Base-by-base conservation (phyloP, 1,140 invertebrate genomes). In the Apis laboriosa region DNA sequence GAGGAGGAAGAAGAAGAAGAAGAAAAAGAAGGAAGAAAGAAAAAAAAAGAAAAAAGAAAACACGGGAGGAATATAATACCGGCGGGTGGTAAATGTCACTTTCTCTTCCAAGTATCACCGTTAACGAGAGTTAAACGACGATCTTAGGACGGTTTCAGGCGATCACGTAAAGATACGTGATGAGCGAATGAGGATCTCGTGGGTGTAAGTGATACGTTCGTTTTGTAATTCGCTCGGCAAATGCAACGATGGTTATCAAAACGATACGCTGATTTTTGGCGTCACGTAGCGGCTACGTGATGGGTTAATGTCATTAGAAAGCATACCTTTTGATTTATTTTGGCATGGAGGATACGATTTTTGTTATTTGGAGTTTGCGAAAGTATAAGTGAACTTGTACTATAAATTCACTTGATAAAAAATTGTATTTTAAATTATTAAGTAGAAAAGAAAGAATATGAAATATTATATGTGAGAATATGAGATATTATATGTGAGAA, bases 121-220 rank as follows among this genome's bases (percentile, higher is more conserved):
- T 49, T 68, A 68, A 68, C 66, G 66, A 68, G 66, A 68, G 66
- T 43, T 49, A 51, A 68, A 68, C 66, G 43, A n/a, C 34, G 66
- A 49, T 21, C 66, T 68, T 51, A 68, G 43, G 43, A 49, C 21
- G 43, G 21, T 68, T 68, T n/a, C 66, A 68, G 34, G 43, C 34
- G 19, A 68, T 68, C 66, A 51, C 66, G 66, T 49, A 68, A 19
- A 0, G 21, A 4, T 8, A 15, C 43, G 43, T 49, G 66, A 68
- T 43, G 43, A 21, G 21, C 34, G 21, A 68, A 68, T 67, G 64
- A 43, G 11, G 43, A 21, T n/a, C 66, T 68, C 43, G 43, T 15
- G 21, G 5, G 12, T 21, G 19, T 12, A 43, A 43, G 19, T 15
- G 21, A 43, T 43, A 43, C 12, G 12, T 51, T 68, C 66, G 43